Evolutionary conservation across 2,113 vertebrate genomes (phyloP), one percentile per base, ranked within the genome.

Genomic region (Carassius auratus): DNA sequence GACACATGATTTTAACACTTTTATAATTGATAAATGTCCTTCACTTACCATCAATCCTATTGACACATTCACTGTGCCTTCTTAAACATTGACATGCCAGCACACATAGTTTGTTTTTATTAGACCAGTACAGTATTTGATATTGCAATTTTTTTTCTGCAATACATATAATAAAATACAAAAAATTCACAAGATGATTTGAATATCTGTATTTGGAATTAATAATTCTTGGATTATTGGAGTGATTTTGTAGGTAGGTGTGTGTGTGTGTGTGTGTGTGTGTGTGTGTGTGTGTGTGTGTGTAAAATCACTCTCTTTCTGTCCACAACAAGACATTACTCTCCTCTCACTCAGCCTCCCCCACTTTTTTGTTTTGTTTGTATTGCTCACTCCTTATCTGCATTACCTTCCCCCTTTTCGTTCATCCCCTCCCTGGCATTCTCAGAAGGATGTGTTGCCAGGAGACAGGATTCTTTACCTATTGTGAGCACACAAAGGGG

Each of bases 391-490:
- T 85, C 78, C 68, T 76, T 52, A 66, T 76, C 61, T 68, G 36
- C 38, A 45, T 45, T 57, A 71, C 81, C 75, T 76, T 84, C 75
- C 26, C 73, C 80, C 48, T 64, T 55, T 84, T 78, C 78, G 57
- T 36, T 81, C 26, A 30, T 80, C 42, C 74, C 36, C 30, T 33
- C 71, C 33, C 52, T 42, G 23, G 90, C 90, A 91, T 92, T 93
- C 92, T 92, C 91, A 0, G 61, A 88, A 90, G 93, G 88, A 91
- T 92, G 91, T 93, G 94, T 95, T 95, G 94, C 94, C 94, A 93
- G 93, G 94, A 95, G 93, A 95, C 94, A 75, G 92, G 92, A 93
- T 93, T 95, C 90, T 64, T 90, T 94, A 91, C 91, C 83, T 94
- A 93, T 95, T 80, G 76, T 73, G 80, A 85, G 68, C 83, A 76